Conservation (phyloP, 2,888 invertebrate species). For the Daptonema setosum region DNA sequence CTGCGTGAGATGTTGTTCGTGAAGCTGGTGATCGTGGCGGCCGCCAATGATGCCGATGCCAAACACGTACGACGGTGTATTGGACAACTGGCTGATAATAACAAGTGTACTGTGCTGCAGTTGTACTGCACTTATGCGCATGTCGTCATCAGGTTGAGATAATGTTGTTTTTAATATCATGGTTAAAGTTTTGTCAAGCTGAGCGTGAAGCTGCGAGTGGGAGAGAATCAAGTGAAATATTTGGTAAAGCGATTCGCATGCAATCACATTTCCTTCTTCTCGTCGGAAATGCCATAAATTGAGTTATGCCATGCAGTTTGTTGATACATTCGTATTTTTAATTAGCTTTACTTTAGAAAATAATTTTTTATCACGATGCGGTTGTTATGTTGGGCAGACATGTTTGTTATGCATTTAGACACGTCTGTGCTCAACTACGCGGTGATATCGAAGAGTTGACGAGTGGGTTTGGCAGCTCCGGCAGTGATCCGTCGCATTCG, state of each 20-base stretch:
- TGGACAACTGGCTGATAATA: background rate
- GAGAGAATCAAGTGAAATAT: background rate
- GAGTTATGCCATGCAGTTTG: too few species aligned
- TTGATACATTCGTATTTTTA: too few species aligned
- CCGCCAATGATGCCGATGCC: background rate
- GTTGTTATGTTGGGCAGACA: too few species aligned
- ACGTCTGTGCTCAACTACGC: background rate
- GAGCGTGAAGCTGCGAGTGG: background rate
- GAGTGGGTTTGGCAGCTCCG: background rate
- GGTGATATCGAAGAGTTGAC: background rate
- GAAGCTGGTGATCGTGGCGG: background rate
- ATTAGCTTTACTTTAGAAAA: too few species aligned
- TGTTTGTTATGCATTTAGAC: too few species aligned
- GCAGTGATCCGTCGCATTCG: too few species aligned
- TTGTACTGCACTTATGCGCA: too few species aligned
- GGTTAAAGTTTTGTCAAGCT: too few species aligned
- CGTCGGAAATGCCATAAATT: too few species aligned
- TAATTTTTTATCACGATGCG: too few species aligned
- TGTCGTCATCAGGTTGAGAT: too few species aligned
- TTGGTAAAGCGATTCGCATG: background rate
- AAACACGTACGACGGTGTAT: background rate
- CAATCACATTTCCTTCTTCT: background rate
- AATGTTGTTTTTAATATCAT: too few species aligned
- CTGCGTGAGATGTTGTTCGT: background rate
- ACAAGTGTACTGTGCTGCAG: background rate